phyloP scores from a whole-genome alignment of 2,113 vertebrate species.

The Willisornis vidua region DNA sequence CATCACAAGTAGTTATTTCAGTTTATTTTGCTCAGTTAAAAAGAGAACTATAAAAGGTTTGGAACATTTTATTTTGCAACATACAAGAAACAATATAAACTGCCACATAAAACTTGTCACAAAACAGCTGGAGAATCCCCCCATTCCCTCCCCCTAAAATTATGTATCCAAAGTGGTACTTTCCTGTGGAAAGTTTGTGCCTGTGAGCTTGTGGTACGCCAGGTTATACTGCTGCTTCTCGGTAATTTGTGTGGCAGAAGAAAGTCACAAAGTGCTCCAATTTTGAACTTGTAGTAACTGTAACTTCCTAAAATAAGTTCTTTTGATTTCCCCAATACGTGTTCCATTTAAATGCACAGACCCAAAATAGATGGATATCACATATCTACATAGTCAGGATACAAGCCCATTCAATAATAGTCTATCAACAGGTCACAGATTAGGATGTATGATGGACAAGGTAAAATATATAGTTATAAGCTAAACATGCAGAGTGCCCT shows the following conservation, averaged over 20 bases:
- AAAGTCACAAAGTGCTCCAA: neutral
- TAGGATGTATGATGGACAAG: neutral
- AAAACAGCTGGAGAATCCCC: neutral
- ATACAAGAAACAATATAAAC: conserved; percentile 52
- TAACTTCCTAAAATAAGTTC: neutral
- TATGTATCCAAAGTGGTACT: neutral
- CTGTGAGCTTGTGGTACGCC: neutral
- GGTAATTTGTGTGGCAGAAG: neutral
- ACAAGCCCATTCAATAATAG: neutral
- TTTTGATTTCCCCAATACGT: neutral
- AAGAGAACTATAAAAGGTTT: conserved; percentile 65
- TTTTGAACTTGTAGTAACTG: neutral
- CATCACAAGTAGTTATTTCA: neutral
- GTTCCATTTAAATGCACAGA: neutral
- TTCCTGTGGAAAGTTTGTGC: neutral
- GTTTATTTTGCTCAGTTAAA: conserved; percentile 68
- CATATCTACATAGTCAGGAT: neutral
- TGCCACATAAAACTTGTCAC: neutral
- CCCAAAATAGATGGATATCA: neutral
- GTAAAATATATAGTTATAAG: neutral
- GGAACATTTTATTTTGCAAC: conserved; percentile 58
- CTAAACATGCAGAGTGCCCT: neutral
- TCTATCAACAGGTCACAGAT: neutral
- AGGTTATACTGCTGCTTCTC: neutral
- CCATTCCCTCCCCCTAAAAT: neutral